Evolutionary conservation across 2,888 invertebrate species (phyloP).

Genomic region (Melanostoma scalare): DNA sequence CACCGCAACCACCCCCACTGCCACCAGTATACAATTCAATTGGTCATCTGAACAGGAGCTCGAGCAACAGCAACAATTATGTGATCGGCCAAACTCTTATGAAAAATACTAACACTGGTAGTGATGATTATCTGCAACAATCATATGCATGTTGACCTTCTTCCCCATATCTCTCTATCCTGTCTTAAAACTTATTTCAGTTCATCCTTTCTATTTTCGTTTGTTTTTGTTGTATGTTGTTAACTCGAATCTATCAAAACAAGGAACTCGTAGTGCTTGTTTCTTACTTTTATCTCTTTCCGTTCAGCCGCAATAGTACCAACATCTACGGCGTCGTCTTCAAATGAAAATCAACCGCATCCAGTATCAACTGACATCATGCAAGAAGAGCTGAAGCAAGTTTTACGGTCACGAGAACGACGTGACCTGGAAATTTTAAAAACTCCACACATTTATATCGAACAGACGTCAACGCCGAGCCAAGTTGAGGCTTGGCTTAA

Average conservation of each 20-base stretch:
- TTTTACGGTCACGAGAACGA: constrained; percentile 81
- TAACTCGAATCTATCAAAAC: neutral
- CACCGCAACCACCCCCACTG: constrained; percentile 55
- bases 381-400: constrained; percentile 74
- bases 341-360: constrained; percentile 28
- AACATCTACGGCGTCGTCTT: constrained; percentile 23
- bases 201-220: neutral
- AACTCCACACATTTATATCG: constrained; percentile 88
- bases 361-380: constrained; percentile 52
- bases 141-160: constrained; percentile 51
- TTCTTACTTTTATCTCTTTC: constrained; percentile 46
- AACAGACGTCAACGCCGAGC: constrained; percentile 86
- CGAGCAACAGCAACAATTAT: constrained; percentile 15
- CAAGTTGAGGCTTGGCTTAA: constrained; percentile 90
- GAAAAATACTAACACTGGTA: constrained; percentile 64
- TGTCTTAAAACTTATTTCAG: neutral
- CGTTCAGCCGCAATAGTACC: constrained; percentile 54
- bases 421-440: constrained; percentile 85
- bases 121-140: constrained; percentile 26
- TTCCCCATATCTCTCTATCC: constrained; percentile 8
- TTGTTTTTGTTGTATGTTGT: constrained; percentile 28
- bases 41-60: constrained; percentile 2
- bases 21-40: constrained; percentile 47
- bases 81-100: constrained; percentile 29
- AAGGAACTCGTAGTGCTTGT: constrained; percentile 27